Evolutionary conservation across 2,113 vertebrate species (phyloP).

Genomic region (Hoplias malabaricus): DNA sequence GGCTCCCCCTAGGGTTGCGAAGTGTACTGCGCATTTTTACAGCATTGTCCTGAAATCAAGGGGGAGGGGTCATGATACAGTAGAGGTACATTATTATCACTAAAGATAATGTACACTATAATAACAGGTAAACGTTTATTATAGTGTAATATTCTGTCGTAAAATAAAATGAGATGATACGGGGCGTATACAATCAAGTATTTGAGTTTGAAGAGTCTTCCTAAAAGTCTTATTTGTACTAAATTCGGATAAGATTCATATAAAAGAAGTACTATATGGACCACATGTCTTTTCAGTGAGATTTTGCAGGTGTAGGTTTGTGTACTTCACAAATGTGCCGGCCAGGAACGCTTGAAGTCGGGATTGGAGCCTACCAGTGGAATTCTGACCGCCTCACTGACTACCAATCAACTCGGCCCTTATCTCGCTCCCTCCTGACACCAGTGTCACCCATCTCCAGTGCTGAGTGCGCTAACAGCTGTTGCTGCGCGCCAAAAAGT

Average conservation of each 20-base stretch:
- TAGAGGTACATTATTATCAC: too few species aligned
- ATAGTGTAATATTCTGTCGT: too few species aligned
- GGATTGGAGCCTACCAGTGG: neutral
- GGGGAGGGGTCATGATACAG: too few species aligned
- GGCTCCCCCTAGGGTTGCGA: too few species aligned
- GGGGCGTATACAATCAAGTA: too few species aligned
- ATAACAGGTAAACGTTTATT: too few species aligned
- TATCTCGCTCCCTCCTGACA: conserved; percentile 10
- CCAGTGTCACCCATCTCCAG: neutral
- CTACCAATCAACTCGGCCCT: neutral
- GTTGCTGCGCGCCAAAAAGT: neutral
- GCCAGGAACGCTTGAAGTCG: neutral
- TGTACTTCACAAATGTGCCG: neutral
- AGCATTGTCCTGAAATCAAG: too few species aligned
- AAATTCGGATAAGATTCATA: neutral
- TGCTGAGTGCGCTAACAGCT: neutral
- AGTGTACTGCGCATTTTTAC: too few species aligned
- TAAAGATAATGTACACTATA: too few species aligned
- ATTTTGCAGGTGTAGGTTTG: neutral
- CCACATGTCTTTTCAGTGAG: neutral
- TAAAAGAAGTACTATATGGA: neutral
- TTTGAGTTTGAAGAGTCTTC: too few species aligned
- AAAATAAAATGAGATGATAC: too few species aligned
- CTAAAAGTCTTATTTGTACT: neutral
- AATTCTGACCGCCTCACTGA: neutral